Evolutionary conservation across 1,140 invertebrate species (phyloP).

Genomic region (Drosophila sp.): DNA sequence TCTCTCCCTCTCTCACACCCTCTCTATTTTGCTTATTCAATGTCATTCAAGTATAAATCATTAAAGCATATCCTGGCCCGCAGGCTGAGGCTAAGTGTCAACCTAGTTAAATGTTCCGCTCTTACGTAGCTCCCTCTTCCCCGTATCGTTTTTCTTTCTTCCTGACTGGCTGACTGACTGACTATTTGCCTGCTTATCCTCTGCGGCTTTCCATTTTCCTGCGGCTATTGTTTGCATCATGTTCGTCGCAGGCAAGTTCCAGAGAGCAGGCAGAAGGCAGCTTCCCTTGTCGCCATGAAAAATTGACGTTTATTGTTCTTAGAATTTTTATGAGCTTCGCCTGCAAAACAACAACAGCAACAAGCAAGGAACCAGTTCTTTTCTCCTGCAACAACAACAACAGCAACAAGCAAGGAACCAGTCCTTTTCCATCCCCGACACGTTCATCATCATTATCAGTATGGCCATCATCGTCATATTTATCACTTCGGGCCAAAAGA

Average conservation of each 20-base stretch:
- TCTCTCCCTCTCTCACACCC: not conserved
- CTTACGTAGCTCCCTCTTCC: not conserved
- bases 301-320: constrained; percentile 76
- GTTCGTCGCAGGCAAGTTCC: constrained; percentile 15
- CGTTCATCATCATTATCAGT: not conserved
- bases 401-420: not conserved
- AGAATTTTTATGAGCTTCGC: constrained; percentile 61
- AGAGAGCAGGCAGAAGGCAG: constrained; percentile 4
- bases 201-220: constrained; percentile 9
- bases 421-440: not conserved
- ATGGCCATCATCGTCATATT: not conserved
- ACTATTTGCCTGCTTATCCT: not conserved
- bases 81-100: constrained; percentile 44
- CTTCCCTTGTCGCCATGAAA: constrained; percentile 47
- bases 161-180: not conserved
- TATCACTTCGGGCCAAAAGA: constrained; percentile 7
- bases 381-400: not conserved
- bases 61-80: constrained; percentile 21
- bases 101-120: constrained; percentile 49
- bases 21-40: not conserved
- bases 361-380: not conserved
- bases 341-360: not conserved
- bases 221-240: constrained; percentile 9
- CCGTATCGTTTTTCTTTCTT: constrained; percentile 8
- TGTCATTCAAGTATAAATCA: constrained; percentile 31